These are phyloP conservation scores for Aegithalos caudatus DNA, from an alignment of 2,113 vertebrate genomes.

Conservation along the genomic window DNA sequence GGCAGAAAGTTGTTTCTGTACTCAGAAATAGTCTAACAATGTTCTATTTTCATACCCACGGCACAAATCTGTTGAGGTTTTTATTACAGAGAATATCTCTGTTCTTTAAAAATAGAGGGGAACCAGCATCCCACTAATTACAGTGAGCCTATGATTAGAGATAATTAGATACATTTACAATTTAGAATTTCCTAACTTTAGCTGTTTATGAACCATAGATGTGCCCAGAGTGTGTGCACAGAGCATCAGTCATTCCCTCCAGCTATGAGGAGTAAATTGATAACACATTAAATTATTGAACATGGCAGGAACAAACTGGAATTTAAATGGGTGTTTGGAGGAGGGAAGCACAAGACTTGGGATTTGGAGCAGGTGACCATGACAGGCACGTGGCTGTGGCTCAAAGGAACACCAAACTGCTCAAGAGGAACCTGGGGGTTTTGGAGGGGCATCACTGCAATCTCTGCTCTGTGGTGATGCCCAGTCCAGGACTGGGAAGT, in stretches of 20 bases:
- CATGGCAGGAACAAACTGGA: not conserved
- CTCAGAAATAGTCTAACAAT: not conserved
- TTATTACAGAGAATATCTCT: not conserved
- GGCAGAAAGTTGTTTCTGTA: not conserved
- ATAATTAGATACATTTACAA: constrained; percentile 32
- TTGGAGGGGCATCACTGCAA: not conserved
- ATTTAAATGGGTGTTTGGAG: not conserved
- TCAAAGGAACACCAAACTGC: not conserved
- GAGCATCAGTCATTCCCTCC: not conserved
- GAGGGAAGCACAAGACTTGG: not conserved
- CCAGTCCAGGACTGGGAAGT: not conserved
- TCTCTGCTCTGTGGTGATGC: not conserved
- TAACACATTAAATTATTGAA: not conserved
- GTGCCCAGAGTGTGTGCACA: not conserved
- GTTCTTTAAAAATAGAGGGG: constrained; percentile 13
- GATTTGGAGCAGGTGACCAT: not conserved
- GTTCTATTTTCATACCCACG: not conserved
- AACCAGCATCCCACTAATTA: constrained; percentile 20
- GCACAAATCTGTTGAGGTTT: not conserved
- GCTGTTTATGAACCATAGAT: constrained; percentile 6
- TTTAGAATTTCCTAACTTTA: not conserved
- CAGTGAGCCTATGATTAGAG: constrained; percentile 24
- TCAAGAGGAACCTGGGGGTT: not conserved
- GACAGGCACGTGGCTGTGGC: too few species aligned
- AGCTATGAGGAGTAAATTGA: not conserved